Percentiles rank a stretch among this genome's conserved stretches.
Evolutionary conservation across 2,797 vertebrate genomes (phyloP).

Genomic region (Trachurus trachurus): DNA sequence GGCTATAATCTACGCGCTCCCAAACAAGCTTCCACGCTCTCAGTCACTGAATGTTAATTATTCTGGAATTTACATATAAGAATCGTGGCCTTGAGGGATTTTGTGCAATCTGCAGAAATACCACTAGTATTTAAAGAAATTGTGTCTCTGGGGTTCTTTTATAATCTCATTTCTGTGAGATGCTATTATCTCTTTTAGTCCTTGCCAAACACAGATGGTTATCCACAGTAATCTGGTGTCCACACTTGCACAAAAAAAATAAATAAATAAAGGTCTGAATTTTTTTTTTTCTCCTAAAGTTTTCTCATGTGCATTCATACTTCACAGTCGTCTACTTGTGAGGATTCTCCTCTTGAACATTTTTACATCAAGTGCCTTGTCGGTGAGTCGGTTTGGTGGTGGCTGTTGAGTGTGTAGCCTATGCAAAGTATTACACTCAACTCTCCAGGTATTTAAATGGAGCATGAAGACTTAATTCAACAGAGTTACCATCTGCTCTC

Average conservation of each 20-base stretch:
- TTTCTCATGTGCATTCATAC: slow-evolving; percentile 5
- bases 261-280: not conserved
- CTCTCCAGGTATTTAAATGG: slow-evolving; percentile 12
- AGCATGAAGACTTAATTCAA: slow-evolving; percentile 17
- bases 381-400: not conserved
- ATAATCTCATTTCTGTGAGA: slow-evolving; percentile 25
- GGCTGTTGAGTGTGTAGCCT: slow-evolving; percentile 5
- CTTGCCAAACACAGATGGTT: slow-evolving; percentile 7
- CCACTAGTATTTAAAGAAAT: slow-evolving; percentile 40
- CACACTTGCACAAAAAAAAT: not conserved
- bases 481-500: slow-evolving; percentile 11
- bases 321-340: not conserved
- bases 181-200: slow-evolving; percentile 25
- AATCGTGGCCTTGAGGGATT: slow-evolving; percentile 11
- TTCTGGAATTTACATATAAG: slow-evolving; percentile 4
- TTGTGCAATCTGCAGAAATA: slow-evolving; percentile 55
- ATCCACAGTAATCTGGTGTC: not conserved
- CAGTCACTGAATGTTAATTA: slow-evolving; percentile 48
- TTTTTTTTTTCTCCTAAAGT: slow-evolving; percentile 8
- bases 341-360: not conserved
- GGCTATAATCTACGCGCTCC: slow-evolving; percentile 13
- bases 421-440: slow-evolving; percentile 33
- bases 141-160: slow-evolving; percentile 25
- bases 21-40: slow-evolving; percentile 22
- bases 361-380: slow-evolving; percentile 14